Evolutionary conservation across 2,113 vertebrate genomes (phyloP).

Genomic region (Pseudorectes ferrugineus): DNA sequence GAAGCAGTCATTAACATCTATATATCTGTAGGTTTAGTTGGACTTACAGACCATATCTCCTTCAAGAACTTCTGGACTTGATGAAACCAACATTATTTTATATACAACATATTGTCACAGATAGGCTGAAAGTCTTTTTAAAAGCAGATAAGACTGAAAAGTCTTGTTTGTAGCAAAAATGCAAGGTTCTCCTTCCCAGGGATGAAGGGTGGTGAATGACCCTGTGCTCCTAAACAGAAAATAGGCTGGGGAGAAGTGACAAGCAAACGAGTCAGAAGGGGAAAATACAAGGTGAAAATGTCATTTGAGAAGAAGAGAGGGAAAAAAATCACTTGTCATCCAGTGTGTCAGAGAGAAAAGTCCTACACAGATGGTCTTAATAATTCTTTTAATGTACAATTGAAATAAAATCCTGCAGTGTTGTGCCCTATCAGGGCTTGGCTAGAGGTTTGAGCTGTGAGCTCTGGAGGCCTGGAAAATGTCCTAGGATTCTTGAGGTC

Average conservation of each 20-base stretch:
- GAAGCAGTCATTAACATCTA: not conserved
- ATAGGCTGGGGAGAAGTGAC: not conserved
- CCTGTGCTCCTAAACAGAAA: not conserved
- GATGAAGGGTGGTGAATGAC: not conserved
- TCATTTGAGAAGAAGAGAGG: not conserved
- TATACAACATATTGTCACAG: not conserved
- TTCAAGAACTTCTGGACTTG: not conserved
- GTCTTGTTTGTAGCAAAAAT: not conserved
- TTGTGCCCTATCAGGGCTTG: not conserved
- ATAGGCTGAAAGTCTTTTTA: not conserved
- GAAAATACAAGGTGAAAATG: not conserved
- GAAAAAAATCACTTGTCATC: not conserved
- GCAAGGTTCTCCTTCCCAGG: not conserved
- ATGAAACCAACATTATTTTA: not conserved
- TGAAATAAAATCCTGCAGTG: not conserved
- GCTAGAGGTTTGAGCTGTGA: not conserved
- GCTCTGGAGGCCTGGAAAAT: constrained; percentile 47
- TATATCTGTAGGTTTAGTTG: not conserved
- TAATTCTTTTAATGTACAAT: constrained; percentile 21
- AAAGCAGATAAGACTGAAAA: not conserved
- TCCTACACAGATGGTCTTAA: not conserved
- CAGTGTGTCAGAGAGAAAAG: not conserved
- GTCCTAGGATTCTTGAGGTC: constrained; percentile 36
- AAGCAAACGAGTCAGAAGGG: not conserved
- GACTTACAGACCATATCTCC: not conserved